A percentile compares a stretch with the other conserved stretches of the same genome.
These are phyloP conservation scores for Alligator mississippiensis DNA, from an alignment of 2,113 vertebrate species.

Conservation along the genomic window DNA sequence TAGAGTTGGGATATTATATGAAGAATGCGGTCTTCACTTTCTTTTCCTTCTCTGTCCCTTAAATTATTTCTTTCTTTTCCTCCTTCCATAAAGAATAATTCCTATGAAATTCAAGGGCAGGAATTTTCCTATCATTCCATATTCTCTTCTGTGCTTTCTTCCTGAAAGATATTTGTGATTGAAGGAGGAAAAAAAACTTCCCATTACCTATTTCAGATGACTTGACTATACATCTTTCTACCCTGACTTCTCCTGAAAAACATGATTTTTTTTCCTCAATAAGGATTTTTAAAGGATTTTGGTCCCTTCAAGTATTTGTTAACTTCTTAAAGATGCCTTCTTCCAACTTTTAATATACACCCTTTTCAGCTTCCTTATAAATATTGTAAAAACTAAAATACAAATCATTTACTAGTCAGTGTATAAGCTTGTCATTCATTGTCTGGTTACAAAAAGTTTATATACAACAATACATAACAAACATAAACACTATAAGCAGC, in stretches of 20 bases:
- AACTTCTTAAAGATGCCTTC: background rate
- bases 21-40: background rate
- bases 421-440: background rate
- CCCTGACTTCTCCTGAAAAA: conserved; percentile 43
- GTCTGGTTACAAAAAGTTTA: background rate
- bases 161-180: conserved; percentile 1
- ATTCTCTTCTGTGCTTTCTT: conserved; percentile 9
- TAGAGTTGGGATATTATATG: background rate
- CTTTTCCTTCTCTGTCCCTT: background rate
- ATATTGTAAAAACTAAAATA: conserved; percentile 25
- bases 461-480: background rate
- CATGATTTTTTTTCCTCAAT: background rate
- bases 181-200: conserved; percentile 40
- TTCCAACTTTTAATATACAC: background rate
- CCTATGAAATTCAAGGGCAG: too few species aligned
- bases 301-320: background rate
- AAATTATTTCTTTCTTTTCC: background rate
- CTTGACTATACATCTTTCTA: conserved; percentile 23
- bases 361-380: background rate
- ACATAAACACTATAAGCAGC: background rate
- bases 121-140: background rate
- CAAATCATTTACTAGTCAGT: background rate
- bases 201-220: conserved; percentile 23
- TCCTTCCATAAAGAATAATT: background rate
- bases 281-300: background rate